Evolutionary conservation across 2,797 vertebrate genomes (phyloP).

Genomic region (Echeneis naucrates): DNA sequence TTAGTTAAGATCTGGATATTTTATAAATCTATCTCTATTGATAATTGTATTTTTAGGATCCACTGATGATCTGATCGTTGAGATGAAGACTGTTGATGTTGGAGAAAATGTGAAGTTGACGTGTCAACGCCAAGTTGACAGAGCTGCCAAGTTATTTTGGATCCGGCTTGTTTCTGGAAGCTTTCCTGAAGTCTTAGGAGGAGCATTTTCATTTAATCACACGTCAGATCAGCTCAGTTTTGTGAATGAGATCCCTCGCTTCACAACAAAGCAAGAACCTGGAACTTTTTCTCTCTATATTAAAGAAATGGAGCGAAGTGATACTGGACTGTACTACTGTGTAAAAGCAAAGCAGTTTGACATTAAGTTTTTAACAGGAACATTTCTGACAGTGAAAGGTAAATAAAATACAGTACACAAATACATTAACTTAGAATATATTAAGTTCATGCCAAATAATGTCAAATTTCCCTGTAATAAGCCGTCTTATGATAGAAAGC

Average conservation of each 20-base stretch:
- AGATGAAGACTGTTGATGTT: slow-evolving; percentile 10
- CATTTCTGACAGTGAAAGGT: slow-evolving; percentile 43
- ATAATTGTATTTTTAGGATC: neutral
- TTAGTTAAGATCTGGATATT: too few relatives aligned
- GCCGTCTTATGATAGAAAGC: too few relatives aligned
- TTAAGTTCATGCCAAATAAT: too few relatives aligned
- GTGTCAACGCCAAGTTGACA: slow-evolving; percentile 7
- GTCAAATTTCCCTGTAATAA: too few relatives aligned
- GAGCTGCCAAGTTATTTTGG: too few relatives aligned
- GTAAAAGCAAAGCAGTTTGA: fast-evolving
- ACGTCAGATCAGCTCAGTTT: too few relatives aligned
- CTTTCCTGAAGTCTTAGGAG: slow-evolving; percentile 33
- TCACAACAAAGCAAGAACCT: slow-evolving; percentile 12
- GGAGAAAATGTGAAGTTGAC: slow-evolving; percentile 37
- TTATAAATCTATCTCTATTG: fast-evolving
- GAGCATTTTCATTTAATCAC: neutral
- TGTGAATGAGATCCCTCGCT: neutral
- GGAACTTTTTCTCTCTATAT: slow-evolving; percentile 20
- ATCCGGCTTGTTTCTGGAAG: slow-evolving; percentile 51
- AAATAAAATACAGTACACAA: neutral
- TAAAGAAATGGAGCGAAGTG: neutral
- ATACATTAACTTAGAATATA: too few relatives aligned
- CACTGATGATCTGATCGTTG: neutral
- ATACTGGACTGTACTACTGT: slow-evolving; percentile 50
- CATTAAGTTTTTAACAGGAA: slow-evolving; percentile 15